Conservation (phyloP, 2,113 vertebrate genomes). For the Boleophthalmus pectinirostris region DNA sequence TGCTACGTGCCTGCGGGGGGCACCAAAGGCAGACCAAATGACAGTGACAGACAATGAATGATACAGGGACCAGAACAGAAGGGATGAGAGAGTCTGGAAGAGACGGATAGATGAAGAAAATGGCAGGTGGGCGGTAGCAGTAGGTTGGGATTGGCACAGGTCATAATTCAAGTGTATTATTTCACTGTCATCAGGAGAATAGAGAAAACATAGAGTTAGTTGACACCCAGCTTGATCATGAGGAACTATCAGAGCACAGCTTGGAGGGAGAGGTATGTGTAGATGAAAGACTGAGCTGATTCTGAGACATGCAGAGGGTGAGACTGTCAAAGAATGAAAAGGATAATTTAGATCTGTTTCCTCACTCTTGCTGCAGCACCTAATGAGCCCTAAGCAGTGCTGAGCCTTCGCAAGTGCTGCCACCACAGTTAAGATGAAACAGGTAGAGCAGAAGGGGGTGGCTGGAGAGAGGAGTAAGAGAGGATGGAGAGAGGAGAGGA, state of each 20-base stretch:
- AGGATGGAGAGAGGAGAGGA: constrained; percentile 46
- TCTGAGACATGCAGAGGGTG: constrained; percentile 61
- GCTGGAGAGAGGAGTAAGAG: constrained; percentile 42
- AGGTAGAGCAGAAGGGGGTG: constrained; percentile 42
- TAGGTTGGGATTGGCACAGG: constrained; percentile 46
- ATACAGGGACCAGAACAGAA: constrained; percentile 56
- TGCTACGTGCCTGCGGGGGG: constrained; percentile 65
- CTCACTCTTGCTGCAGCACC: constrained; percentile 59
- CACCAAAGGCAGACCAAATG: constrained; percentile 56
- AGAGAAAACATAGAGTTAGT: constrained; percentile 69
- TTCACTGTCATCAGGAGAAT: constrained; percentile 69
- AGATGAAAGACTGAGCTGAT: constrained; percentile 64
- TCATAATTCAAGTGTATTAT: constrained; percentile 72
- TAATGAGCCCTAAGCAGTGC: constrained; percentile 75
- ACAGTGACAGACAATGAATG: constrained; percentile 69
- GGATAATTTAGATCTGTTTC: constrained; percentile 72
- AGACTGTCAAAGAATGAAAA: constrained; percentile 66
- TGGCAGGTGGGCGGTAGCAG: constrained; percentile 35
- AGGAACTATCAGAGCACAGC: constrained; percentile 58
- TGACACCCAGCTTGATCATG: constrained; percentile 68
- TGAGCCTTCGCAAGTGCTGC: constrained; percentile 53
- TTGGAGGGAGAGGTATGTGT: constrained; percentile 27
- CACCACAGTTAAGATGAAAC: constrained; percentile 67
- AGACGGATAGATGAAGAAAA: constrained; percentile 27
- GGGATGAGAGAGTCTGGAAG: constrained; percentile 40